Conservation (phyloP, 2,888 invertebrate species). For the Digitonthophagus gazella region DNA sequence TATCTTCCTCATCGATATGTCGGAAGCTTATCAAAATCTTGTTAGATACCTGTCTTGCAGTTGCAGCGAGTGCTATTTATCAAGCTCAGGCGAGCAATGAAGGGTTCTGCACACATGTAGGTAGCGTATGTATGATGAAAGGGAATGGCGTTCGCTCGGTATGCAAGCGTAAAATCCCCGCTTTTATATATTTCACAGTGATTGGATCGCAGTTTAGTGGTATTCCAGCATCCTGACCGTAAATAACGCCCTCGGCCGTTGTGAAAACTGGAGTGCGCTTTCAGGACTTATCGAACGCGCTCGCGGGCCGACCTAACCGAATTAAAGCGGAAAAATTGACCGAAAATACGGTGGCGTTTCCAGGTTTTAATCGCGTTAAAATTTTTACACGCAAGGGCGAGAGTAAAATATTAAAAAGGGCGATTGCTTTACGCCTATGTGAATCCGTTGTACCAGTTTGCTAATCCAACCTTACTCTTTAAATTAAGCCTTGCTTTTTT, state of each 20-base stretch:
- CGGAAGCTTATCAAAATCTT: no score
- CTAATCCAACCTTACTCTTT: no score
- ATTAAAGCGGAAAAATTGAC: background rate
- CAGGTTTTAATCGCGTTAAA: no score
- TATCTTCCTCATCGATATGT: no score
- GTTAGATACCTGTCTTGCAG: no score
- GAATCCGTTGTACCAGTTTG: no score
- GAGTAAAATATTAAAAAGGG: no score
- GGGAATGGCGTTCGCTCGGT: slow-evolving; percentile 1
- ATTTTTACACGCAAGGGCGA: no score
- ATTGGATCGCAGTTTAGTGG: slow-evolving; percentile 11
- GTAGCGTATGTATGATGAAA: slow-evolving; percentile 2
- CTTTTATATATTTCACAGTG: slow-evolving; percentile 16
- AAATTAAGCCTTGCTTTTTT: no score
- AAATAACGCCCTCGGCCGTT: no score
- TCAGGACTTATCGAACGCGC: background rate
- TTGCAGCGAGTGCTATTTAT: background rate
- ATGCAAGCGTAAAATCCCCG: slow-evolving; percentile 12
- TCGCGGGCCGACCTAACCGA: background rate
- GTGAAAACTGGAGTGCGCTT: background rate
- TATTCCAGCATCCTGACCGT: background rate
- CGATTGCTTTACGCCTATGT: no score
- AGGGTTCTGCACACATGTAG: background rate
- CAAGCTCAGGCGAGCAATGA: background rate
- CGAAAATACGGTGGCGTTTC: no score